phyloP scores from a whole-genome alignment of 2,888 invertebrate species.

The Lathronympha strigana region DNA sequence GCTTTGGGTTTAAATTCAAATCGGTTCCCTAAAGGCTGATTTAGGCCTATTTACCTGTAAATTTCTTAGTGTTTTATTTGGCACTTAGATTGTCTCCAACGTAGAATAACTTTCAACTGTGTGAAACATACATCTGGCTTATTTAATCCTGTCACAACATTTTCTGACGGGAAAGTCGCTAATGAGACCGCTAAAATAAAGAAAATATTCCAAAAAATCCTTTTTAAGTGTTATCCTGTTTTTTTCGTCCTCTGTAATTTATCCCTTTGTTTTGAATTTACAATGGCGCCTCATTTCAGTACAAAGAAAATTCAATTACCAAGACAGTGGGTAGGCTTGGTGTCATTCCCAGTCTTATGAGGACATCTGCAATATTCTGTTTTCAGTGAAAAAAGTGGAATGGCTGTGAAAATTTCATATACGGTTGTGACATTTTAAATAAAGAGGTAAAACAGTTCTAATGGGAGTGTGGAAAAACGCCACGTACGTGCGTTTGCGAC shows the following conservation, averaged over 20 bases:
- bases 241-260: not conserved
- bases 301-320: not conserved
- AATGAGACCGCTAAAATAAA: no score
- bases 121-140: no score
- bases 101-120: no score
- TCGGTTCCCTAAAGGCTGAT: no score
- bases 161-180: no score
- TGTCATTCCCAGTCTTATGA: not conserved
- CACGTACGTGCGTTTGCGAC: slow-evolving; percentile 10
- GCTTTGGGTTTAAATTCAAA: not conserved
- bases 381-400: not conserved
- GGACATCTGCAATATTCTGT: not conserved
- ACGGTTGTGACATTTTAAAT: not conserved
- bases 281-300: not conserved
- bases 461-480: slow-evolving; percentile 7
- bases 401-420: not conserved
- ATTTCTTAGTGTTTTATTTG: no score
- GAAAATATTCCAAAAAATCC: not conserved
- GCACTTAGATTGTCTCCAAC: no score
- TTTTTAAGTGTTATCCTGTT: not conserved
- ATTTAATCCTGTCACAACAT: no score
- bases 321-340: not conserved
- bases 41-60: no score
- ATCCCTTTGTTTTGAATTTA: not conserved
- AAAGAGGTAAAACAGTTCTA: not conserved